Base-by-base conservation (phyloP, 2,113 vertebrate species). In the Oncorhynchus clarkii region DNA sequence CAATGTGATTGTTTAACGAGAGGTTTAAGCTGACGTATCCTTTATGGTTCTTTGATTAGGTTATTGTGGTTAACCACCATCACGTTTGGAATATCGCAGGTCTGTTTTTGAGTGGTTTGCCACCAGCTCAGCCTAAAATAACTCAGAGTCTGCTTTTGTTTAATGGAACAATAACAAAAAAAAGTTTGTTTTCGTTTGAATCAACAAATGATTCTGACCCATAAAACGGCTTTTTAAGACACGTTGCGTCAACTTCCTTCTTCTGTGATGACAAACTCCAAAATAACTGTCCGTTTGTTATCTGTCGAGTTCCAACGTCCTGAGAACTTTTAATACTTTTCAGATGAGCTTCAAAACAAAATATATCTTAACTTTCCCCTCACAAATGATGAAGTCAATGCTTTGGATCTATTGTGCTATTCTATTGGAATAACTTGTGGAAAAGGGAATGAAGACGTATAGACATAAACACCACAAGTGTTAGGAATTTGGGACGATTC, bases 401-500 rank as follows among this genome's bases (percentile, higher is more conserved):
- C 24, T 62, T 73, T 72, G 78, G 77, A 70, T 18, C 51, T 18
- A 18, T 13, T 51, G 22, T 70, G 67, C 7, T 7, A 62, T 62
- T n/a, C 12, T 80, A 80, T 84, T 88, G 86, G 86, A 86, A 73
- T 59, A 51, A 78, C 84, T 85, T 75, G 82, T 79, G 86, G 84
- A 88, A 83, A 86, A 81, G 78, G 59, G 69, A 76, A 76, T 81
- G 62, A 72, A 76, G 80, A 88, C 70, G 72, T 81, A 68, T 74
- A 76, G 80, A 88, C 70, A 75, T 88, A 88, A 88, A 88, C 81
- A 83, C 27, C 62, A 77, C 70, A 72, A 78, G 76, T 76, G 70
- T 84, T 82, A 86, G 70, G 84, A 77, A 68, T 78, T 82, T 70
- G 49, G 74, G 76, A 70, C 48, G 75, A 85, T 81, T 75, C 70